Base-by-base conservation (phyloP, 1,140 invertebrate species). In the Pararge aegeria region DNA sequence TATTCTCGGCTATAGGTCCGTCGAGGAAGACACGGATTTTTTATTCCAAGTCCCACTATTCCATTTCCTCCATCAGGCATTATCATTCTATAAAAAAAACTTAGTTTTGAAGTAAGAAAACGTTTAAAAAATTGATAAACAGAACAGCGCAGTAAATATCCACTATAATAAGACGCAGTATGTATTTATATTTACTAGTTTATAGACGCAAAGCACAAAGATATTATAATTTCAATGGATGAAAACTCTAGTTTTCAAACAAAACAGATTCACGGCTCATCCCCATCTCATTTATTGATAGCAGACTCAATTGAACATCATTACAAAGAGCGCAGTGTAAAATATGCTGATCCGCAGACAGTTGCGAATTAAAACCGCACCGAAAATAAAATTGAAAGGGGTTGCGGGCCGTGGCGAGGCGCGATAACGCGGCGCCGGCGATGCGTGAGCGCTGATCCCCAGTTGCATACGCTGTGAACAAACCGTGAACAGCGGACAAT, bases 281-380 rank as follows among this genome's bases (percentile, higher is more conserved):
- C 75, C 67, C 72, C 48, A 61, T 60, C 55, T 66, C 61, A 77
- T 78, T 76, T 73, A 76, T 66, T 65, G 77, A 80, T 78, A 80
- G 58, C 68, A 61, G 56, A 68, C 61, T 78, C 73, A 77, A 83
- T 76, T 65, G 72, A 73, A 71, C 73, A 59, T 64, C 72, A 68
- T 66, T 66, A 85, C 81, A 87, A 80, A 77, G 64, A 61, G 63
- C 53, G 24, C 52, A 44, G 44, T 55, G 70, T 84, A 84, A 84
- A 86, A 83, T 85, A 87, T 84, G 84, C 70, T 86, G 78, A 87
- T 84, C 83, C 79, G 68, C 51, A 70, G 61, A 74, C 77, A 78
- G 73, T 82, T 81, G 78, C 72, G 67, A 77, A 84, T 84, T 84
- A 78, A 80, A 84, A 79, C 64, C 72, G 69, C 70, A 70, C 66